A percentile compares a stretch with the other conserved stretches of the same genome.
phyloP scores from a whole-genome alignment of 1,140 invertebrate genomes.

The Ridgeia piscesae region DNA sequence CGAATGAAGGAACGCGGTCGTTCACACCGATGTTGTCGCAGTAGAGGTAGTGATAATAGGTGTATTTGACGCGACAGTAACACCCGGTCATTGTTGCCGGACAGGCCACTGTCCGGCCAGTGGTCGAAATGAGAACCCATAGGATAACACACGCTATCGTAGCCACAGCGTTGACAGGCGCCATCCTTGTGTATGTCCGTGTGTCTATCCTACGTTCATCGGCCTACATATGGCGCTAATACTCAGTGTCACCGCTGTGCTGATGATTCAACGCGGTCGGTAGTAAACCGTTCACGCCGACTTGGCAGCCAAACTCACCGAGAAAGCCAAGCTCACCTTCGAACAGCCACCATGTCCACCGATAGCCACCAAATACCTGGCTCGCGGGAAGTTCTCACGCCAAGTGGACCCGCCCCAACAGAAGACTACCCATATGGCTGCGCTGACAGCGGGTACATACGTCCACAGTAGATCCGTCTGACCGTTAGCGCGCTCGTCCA shows the following conservation, averaged over 20 bases:
- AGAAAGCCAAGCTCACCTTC: background rate
- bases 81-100: background rate
- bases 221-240: background rate
- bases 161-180: background rate
- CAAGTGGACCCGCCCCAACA: background rate
- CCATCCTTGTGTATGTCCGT: background rate
- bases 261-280: background rate
- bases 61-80: constrained; percentile 14
- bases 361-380: background rate
- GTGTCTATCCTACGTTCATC: background rate
- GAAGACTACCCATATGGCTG: background rate
- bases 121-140: background rate
- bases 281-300: background rate
- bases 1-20: background rate
- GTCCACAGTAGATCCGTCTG: background rate
- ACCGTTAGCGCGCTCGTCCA: background rate
- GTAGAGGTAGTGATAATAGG: background rate
- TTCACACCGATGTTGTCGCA: constrained; percentile 7
- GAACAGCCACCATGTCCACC: background rate
- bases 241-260: background rate
- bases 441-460: background rate
- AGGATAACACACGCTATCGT: background rate
- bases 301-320: background rate
- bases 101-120: background rate
- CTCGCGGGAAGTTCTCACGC: background rate